Base-by-base conservation (phyloP, 2,113 vertebrate genomes). In the Balaeniceps rex region DNA sequence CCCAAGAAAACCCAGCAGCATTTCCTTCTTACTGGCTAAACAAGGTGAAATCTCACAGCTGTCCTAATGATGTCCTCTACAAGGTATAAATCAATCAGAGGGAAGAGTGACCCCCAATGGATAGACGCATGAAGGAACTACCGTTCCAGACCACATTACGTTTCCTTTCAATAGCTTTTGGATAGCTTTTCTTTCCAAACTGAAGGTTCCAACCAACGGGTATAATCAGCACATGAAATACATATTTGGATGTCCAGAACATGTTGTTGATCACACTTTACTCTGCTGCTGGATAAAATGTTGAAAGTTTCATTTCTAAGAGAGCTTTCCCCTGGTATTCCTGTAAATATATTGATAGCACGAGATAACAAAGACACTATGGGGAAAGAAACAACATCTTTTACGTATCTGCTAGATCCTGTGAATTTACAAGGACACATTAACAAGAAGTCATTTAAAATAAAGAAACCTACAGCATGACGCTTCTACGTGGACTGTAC, bases 31-130 rank as follows among this genome's bases (percentile, higher is more conserved):
- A 63, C 29, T 77, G 83, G 87, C 52, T 66, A 46, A 23, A 82
- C 22, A 38, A 80, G 96, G 91, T 87, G 95, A 93, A 96, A 85
- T 75, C 66, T 76, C 88, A 85, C 88, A 87, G 93, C 76, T 97
- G 87, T 90, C 76, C 88, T 72, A 88, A 94, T n/a, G n/a, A 3
- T 42, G 58, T 79, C 74, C 75, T 61, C 65, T 51, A 36, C 47
- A 46, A 79, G 64, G 29, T 60, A 47, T 34, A 44, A 90, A 76
- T 24, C 54, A 42, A 68, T 31, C 63, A 86, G 78, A 74, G 88
- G 34, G 65, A 92, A 96, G 84, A 96, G 95, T 92, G 96, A 97
- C 94, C 93, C 94, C 94, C 80, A 90, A 97, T 57, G 96, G 90
- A 85, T 52, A 90, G 40, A 58, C 31, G 33, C 15, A 42, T 19